Evolutionary conservation across 2,888 invertebrate species (phyloP).

Genomic region (Glaucopsyche alexis): DNA sequence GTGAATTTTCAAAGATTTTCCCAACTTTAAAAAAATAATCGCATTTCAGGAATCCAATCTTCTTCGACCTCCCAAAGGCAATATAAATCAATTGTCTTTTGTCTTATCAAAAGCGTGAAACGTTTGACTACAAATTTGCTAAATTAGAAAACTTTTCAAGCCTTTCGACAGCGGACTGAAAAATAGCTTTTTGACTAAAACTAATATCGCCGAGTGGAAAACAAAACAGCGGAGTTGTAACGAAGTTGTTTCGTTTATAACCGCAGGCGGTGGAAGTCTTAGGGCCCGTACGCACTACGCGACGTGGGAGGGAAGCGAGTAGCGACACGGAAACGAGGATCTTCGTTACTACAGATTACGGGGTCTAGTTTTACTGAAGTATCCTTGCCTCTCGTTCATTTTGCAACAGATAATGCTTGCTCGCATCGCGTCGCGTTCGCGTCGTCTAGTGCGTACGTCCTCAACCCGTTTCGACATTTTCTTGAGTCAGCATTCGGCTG

Average conservation of each 20-base stretch:
- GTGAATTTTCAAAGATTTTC: not conserved
- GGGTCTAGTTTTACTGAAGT: not conserved
- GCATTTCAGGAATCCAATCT: not conserved
- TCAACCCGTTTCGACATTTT: conserved; percentile 45
- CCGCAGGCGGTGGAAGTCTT: conserved; percentile 59
- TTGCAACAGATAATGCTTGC: not conserved
- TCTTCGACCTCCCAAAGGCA: not conserved
- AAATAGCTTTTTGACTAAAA: conserved; percentile 78
- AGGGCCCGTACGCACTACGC: conserved; percentile 39
- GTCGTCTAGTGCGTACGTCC: not conserved
- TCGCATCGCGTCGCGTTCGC: not conserved
- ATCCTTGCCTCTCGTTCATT: not conserved
- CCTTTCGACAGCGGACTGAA: conserved; percentile 71
- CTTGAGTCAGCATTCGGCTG: conserved; percentile 58
- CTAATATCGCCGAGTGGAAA: conserved; percentile 73
- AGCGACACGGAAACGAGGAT: not conserved
- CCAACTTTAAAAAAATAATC: not conserved
- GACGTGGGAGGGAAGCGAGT: not conserved
- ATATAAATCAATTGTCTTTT: conserved; percentile 13
- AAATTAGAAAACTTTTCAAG: conserved; percentile 77
- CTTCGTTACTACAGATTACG: not conserved
- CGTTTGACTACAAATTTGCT: conserved; percentile 67
- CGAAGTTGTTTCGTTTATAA: conserved; percentile 75
- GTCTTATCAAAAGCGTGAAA: conserved; percentile 49
- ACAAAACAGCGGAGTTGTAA: conserved; percentile 75